Evolutionary conservation across 2,888 invertebrate genomes (phyloP), one percentile per base, ranked within the genome.

Genomic region (Trachelus iudaicus): DNA sequence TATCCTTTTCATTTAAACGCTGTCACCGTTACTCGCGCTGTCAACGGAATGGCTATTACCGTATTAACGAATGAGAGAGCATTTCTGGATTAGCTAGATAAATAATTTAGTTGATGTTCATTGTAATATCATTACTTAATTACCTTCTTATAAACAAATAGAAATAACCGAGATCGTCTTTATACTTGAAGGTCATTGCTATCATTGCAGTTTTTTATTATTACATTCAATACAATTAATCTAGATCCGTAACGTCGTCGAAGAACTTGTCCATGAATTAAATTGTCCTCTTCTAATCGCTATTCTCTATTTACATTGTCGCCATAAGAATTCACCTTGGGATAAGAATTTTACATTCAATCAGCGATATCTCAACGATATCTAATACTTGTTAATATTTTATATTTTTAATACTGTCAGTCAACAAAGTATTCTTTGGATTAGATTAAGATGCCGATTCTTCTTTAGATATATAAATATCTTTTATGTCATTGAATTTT

Each of bases 121-220:
- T 33, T 34, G 9, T 34, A 71, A 71, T 71, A 71, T 56, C 56
- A 56, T 23, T 23, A 56, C 56, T 23, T 56, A 56, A 23, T 56
- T 56, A 56, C 0, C 6, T 23, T 56, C 56, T 56, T 56, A 56
- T 23, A 23, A 23, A 23, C 9, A 56, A 56, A 56, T 23, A 56
- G 56, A 56, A 56, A 23, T 56, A 23, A 56, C 56, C 56, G 56
- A 56, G 56, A 56, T 56, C 23, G 23, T 56, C 23, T 15, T 23
- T 56, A 56, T 56, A 56, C 23, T 56, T 56, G 9, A 56, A 56
- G 56, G 56, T 23, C 56, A 23, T 23, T 56, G 56, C 56, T 56
- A 56, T 56, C 56, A 56, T 56, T 56, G 56, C 56, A 56, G 56
- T 71, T 71, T 71, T 71, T 71, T 71, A 31, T 71, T 71, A 34